Base-by-base conservation (phyloP, 2,888 invertebrate species). In the Kryphioiulus occultus region DNA sequence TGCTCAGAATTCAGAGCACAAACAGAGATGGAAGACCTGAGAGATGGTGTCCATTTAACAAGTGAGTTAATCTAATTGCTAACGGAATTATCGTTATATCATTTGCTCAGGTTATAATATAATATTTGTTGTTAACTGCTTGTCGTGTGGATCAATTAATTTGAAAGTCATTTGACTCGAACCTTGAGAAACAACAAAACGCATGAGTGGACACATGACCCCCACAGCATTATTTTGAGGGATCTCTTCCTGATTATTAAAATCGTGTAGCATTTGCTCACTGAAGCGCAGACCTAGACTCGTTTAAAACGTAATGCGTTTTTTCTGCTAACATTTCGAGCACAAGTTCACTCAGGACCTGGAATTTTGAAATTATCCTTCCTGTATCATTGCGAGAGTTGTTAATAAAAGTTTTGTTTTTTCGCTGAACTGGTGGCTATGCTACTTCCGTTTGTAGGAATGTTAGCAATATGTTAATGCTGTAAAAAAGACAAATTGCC, bases 231-330 rank as follows among this genome's bases (percentile, higher is more conserved):
- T 59, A 59, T 59, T 59, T 59, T 22, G 22, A 59, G 59, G 10
- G 9, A 59, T 59, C 59, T 59, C 59, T 59, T 59, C 59, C 59
- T 59, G 59, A 22, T 59, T 59, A 59, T 59, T 59, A 59, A 59
- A 59, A 59, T 59, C 59, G 59, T 59, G 17, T 4, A 22, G 22
- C 22, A 59, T 59, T 59, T 59, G 59, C 59, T 59, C 59, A 59
- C 59, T 59, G 59, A 22, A 59, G 59, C 59, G 59, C 9, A 59
- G n/a, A 9, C 22, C 22, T 22, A 22, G 59, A 7, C 22, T n/a
- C 59, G 22, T 59, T 59, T 59, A 59, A n/a, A 59, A n/a, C 22
- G 59, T 59, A 59, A 59, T 22, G 59, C 59, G 9, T 59, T 59
- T 59, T 59, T 19, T 19, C 22, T 59, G 59, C 59, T 22, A 59